Evolutionary conservation across 2,113 vertebrate genomes (phyloP).

Genomic region (Leptobrachium ailaonicum): DNA sequence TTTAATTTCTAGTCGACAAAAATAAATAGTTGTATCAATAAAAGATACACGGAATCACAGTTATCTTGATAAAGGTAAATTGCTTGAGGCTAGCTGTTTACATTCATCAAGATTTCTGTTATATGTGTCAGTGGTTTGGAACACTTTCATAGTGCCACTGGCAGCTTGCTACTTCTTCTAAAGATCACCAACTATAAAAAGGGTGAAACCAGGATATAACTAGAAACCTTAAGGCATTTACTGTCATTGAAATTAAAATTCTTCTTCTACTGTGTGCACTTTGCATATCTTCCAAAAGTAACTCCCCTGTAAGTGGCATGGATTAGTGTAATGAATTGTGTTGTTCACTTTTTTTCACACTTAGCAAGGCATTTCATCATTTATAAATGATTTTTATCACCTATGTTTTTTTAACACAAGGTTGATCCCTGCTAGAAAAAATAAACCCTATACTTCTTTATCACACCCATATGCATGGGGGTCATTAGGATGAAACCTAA

Average conservation of each 20-base stretch:
- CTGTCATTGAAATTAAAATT: slow-evolving; percentile 37
- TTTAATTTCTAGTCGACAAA: background rate
- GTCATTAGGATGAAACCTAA: too few relatives aligned
- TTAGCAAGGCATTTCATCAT: background rate
- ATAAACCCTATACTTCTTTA: too few relatives aligned
- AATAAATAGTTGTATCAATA: background rate
- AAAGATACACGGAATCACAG: slow-evolving; percentile 14
- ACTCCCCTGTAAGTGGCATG: background rate
- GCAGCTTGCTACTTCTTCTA: slow-evolving; percentile 59
- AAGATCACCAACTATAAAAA: slow-evolving; percentile 56
- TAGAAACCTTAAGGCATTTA: slow-evolving; percentile 49
- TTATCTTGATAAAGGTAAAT: slow-evolving; percentile 55
- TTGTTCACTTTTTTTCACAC: background rate
- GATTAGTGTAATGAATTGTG: background rate
- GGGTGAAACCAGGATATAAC: slow-evolving; percentile 55
- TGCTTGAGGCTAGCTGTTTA: slow-evolving; percentile 60
- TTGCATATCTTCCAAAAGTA: slow-evolving; percentile 48
- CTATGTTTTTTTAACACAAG: background rate
- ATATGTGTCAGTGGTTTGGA: slow-evolving; percentile 61
- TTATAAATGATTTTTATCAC: slow-evolving; percentile 35
- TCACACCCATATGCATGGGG: too few relatives aligned
- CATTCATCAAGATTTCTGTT: slow-evolving; percentile 61
- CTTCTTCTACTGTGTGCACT: slow-evolving; percentile 48
- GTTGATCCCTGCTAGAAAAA: too few relatives aligned
- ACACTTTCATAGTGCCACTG: slow-evolving; percentile 61